Percentiles rank a stretch among this genome's conserved stretches.
Conservation (phyloP, 2,113 vertebrate genomes). For the Riparia riparia region DNA sequence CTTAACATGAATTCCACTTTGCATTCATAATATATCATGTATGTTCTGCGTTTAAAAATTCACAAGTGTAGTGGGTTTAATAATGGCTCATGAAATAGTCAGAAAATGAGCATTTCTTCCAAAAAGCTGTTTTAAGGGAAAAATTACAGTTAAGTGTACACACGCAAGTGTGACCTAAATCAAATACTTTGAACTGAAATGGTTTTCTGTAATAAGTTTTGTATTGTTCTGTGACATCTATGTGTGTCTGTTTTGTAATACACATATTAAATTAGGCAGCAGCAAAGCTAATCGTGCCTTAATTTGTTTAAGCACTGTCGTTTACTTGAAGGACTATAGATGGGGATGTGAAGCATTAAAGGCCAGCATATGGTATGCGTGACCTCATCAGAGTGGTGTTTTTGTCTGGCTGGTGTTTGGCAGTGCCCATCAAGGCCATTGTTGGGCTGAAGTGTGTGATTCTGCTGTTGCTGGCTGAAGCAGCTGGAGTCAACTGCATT, state of each 20-base stretch:
- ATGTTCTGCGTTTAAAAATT: background rate
- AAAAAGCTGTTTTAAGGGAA: background rate
- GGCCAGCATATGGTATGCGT: background rate
- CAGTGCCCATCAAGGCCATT: background rate
- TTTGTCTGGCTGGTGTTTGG: slow-evolving; percentile 37
- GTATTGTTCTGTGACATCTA: background rate
- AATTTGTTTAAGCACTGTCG: background rate
- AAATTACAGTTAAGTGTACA: background rate
- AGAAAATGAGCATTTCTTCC: background rate
- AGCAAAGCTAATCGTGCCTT: background rate
- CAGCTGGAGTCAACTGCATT: slow-evolving; percentile 31
- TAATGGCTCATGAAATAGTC: background rate
- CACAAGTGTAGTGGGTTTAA: background rate
- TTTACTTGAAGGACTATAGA: slow-evolving; percentile 11
- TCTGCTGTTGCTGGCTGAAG: background rate
- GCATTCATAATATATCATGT: background rate
- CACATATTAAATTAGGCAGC: background rate
- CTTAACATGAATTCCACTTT: background rate
- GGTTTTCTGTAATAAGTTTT: background rate
- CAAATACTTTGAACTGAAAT: background rate
- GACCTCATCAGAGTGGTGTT: slow-evolving; percentile 29
- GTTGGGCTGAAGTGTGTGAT: background rate
- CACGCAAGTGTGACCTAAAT: background rate
- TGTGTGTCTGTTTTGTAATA: background rate
- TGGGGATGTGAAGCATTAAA: slow-evolving; percentile 2